These are phyloP conservation scores for Dicrostonyx torquatus DNA, from an alignment of 2,797 vertebrate species.

Conservation along the genomic window DNA sequence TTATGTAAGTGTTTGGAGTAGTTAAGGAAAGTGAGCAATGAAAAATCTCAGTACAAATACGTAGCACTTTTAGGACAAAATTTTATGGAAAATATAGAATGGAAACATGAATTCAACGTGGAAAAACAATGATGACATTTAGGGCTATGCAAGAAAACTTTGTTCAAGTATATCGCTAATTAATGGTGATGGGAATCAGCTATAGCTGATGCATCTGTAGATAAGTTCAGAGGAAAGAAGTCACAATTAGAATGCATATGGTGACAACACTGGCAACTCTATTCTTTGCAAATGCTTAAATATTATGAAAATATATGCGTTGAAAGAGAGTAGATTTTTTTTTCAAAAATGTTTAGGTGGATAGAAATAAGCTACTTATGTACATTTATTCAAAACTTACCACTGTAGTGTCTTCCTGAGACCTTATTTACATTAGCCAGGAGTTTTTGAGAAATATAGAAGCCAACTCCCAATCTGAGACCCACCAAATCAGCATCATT, in stretches of 20 bases:
- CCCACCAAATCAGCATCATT: neutral
- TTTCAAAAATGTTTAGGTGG: neutral
- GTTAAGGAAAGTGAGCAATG: neutral
- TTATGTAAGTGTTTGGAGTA: neutral
- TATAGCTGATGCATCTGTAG: neutral
- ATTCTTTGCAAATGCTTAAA: neutral
- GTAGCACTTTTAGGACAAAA: neutral
- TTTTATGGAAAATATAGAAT: neutral
- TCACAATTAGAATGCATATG: neutral
- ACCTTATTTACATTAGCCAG: neutral
- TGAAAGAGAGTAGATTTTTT: neutral
- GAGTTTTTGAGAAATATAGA: neutral
- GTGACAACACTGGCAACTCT: neutral
- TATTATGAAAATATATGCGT: neutral
- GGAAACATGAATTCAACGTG: neutral
- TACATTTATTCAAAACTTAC: neutral
- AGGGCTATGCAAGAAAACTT: neutral
- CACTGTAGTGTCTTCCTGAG: neutral
- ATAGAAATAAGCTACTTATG: neutral
- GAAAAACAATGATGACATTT: neutral
- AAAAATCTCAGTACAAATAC: constrained; percentile 16
- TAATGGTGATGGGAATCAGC: neutral
- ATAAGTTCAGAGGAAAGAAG: neutral
- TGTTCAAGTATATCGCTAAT: neutral
- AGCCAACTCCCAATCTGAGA: neutral